Percentiles rank a stretch among this genome's conserved stretches.
Evolutionary conservation across 2,113 vertebrate genomes (phyloP).

Genomic region (Prunella himalayana): DNA sequence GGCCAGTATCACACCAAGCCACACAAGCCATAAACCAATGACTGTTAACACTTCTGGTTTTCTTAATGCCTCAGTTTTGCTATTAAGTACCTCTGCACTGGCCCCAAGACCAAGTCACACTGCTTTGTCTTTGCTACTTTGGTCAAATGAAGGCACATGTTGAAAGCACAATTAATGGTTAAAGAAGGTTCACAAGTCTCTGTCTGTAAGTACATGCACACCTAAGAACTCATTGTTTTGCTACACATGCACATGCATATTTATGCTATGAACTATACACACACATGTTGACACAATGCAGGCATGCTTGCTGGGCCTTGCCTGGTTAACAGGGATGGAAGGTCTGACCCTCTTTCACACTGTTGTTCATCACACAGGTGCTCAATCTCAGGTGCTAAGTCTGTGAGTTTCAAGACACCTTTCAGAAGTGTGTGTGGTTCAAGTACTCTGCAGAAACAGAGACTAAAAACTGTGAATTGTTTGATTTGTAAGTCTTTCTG

Average conservation of each 20-base stretch:
- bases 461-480: neutral
- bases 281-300: neutral
- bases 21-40: neutral
- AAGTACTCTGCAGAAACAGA: neutral
- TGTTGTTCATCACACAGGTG: neutral
- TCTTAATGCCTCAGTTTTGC: neutral
- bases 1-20: neutral
- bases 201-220: rapidly evolving
- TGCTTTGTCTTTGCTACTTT: neutral
- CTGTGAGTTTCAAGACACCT: neutral
- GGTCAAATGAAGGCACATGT: neutral
- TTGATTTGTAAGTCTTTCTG: neutral
- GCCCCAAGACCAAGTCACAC: neutral
- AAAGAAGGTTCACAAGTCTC: neutral
- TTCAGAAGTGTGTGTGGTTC: neutral
- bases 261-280: neutral
- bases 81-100: neutral
- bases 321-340: neutral
- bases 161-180: neutral
- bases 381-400: neutral
- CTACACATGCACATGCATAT: neutral
- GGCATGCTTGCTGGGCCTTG: neutral
- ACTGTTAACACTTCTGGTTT: neutral
- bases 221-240: neutral
- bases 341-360: neutral